Percentiles rank a stretch among this genome's conserved stretches.
Evolutionary conservation across 2,113 vertebrate species (phyloP).

Genomic region (Antennarius striatus): DNA sequence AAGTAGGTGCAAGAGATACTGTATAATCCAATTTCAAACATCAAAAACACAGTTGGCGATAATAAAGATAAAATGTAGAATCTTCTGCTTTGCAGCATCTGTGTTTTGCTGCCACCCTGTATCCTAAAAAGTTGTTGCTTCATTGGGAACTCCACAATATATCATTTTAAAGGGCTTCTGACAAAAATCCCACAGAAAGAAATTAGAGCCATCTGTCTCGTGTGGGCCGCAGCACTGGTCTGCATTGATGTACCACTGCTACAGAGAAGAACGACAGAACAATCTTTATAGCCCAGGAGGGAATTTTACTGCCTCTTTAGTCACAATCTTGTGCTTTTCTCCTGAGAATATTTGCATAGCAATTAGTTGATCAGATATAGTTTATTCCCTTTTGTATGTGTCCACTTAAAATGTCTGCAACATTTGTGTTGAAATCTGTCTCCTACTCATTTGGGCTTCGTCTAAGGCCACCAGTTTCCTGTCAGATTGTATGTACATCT

Average conservation of each 20-base stretch:
- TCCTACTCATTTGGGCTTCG: not conserved
- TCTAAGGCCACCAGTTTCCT: not conserved
- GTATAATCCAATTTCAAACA: too few species aligned
- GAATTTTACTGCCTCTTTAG: not conserved
- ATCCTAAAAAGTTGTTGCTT: too few species aligned
- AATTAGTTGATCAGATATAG: not conserved
- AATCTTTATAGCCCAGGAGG: not conserved
- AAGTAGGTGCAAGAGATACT: too few species aligned
- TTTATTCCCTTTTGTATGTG: not conserved
- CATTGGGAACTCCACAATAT: too few species aligned
- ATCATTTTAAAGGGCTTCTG: too few species aligned
- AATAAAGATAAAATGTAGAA: too few species aligned
- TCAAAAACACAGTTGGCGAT: too few species aligned
- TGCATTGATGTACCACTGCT: not conserved
- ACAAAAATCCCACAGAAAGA: too few species aligned
- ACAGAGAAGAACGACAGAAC: not conserved
- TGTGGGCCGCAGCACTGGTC: not conserved
- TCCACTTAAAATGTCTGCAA: not conserved
- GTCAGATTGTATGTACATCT: too few species aligned
- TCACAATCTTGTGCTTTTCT: not conserved
- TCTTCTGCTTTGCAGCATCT: too few species aligned
- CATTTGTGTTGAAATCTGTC: not conserved
- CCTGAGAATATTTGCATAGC: not conserved
- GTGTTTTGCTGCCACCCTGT: too few species aligned
- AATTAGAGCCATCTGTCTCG: too few species aligned